phyloP scores from a whole-genome alignment of 2,888 invertebrate genomes.

The Lithophane leautieri region DNA sequence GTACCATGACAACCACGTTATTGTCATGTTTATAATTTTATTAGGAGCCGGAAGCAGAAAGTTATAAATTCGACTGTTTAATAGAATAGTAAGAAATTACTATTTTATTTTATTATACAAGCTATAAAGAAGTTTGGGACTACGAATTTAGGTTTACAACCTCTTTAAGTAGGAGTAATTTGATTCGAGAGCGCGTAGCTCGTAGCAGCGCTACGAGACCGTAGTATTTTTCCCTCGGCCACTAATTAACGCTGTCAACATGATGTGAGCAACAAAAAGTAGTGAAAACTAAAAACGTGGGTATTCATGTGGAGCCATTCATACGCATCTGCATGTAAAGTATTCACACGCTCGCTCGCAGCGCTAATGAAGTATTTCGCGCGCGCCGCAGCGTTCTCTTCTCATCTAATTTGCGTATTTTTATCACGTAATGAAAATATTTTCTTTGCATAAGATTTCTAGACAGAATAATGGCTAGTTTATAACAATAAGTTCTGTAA shows the following conservation, averaged over 20 bases:
- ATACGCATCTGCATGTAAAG: conserved; percentile 57
- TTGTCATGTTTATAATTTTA: conserved; percentile 55
- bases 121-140: conserved; percentile 16
- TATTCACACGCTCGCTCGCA: conserved; percentile 62
- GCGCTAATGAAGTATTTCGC: conserved; percentile 71
- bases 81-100: conserved; percentile 13
- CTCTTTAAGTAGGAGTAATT: conserved; percentile 33
- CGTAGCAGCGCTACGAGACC: conserved; percentile 4
- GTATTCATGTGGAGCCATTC: conserved; percentile 54
- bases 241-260: conserved; percentile 49
- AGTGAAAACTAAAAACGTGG: conserved; percentile 51
- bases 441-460: conserved; percentile 46
- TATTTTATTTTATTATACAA: conserved; percentile 29
- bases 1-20: conserved; percentile 61
- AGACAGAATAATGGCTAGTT: conserved; percentile 46
- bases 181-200: conserved; percentile 35
- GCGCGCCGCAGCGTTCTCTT: conserved; percentile 54
- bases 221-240: conserved; percentile 18
- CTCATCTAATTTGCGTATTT: conserved; percentile 72
- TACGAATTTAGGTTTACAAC: conserved; percentile 48
- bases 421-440: conserved; percentile 69
- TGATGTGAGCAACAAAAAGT: conserved; percentile 37
- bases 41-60: conserved; percentile 40
- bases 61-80: conserved; percentile 34
- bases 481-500: conserved; percentile 62